Evolutionary conservation across 2,888 invertebrate species (phyloP).

Genomic region (Syritta pipiens): DNA sequence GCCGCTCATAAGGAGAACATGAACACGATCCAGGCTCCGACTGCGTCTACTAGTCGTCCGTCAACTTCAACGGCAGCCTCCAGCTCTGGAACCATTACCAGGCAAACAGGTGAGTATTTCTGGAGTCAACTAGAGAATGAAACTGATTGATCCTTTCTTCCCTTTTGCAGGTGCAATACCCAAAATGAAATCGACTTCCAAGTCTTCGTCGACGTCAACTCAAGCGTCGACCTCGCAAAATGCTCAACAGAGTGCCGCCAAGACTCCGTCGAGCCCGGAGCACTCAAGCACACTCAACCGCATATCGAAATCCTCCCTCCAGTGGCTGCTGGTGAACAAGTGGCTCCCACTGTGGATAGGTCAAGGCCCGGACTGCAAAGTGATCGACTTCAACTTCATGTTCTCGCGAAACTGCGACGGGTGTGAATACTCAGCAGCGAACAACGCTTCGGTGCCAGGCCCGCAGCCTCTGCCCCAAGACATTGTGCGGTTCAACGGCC

Average conservation of each 20-base stretch:
- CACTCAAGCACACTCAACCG: slow-evolving; percentile 78
- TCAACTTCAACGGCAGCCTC: slow-evolving; percentile 18
- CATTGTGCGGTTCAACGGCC: slow-evolving; percentile 77
- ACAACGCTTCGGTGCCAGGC: slow-evolving; percentile 72
- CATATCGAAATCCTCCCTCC: slow-evolving; percentile 83
- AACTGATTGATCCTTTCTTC: no score
- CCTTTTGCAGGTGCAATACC: slow-evolving; percentile 75
- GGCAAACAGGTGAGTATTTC: slow-evolving; percentile 47
- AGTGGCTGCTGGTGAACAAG: slow-evolving; percentile 85
- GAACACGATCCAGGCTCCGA: slow-evolving; percentile 30
- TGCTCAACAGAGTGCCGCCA: slow-evolving; percentile 41
- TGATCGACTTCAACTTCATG: slow-evolving; percentile 80
- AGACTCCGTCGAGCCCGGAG: slow-evolving; percentile 70
- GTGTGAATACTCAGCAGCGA: slow-evolving; percentile 75
- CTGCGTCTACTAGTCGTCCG: slow-evolving; percentile 11
- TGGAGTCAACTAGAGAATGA: no score
- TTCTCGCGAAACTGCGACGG: slow-evolving; percentile 79
- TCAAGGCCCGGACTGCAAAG: slow-evolving; percentile 81
- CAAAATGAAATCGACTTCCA: slow-evolving; percentile 72
- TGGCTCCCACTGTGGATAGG: slow-evolving; percentile 84
- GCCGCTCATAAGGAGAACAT: slow-evolving; percentile 33
- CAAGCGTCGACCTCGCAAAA: slow-evolving; percentile 16
- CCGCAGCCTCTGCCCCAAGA: slow-evolving; percentile 76
- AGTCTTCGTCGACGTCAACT: slow-evolving; percentile 26
- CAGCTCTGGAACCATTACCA: slow-evolving; percentile 27